Evolutionary conservation across 1,140 invertebrate species (phyloP).

Genomic region (Cryptotermes secundus): DNA sequence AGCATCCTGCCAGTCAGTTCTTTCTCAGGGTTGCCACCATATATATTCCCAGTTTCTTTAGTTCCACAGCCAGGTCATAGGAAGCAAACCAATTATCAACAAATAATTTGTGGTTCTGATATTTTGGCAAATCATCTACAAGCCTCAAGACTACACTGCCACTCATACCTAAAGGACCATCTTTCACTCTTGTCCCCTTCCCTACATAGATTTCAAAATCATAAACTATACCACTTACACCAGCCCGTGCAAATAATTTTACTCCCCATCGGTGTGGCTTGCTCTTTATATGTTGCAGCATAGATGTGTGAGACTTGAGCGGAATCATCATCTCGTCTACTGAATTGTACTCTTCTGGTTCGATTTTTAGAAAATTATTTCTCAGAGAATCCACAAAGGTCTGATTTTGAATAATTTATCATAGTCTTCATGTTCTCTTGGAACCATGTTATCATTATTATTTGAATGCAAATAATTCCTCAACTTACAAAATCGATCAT

Average conservation of each 20-base stretch:
- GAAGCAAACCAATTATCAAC: constrained; percentile 32
- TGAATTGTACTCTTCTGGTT: constrained; percentile 44
- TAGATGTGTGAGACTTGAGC: constrained; percentile 41
- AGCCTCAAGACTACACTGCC: constrained; percentile 27
- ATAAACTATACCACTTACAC: constrained; percentile 37
- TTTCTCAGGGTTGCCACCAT: constrained; percentile 13
- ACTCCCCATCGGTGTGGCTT: constrained; percentile 44
- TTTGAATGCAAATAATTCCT: constrained; percentile 33
- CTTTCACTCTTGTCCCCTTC: constrained; percentile 18
- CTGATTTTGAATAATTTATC: constrained; percentile 35
- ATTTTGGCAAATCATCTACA: background rate
- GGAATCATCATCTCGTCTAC: constrained; percentile 44
- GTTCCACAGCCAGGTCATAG: constrained; percentile 19
- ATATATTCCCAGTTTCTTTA: background rate
- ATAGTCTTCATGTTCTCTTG: constrained; percentile 28
- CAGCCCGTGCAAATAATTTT: constrained; percentile 39
- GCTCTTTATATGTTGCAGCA: constrained; percentile 41
- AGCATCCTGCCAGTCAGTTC: too few species aligned
- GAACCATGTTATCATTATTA: constrained; percentile 31
- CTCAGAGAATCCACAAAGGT: constrained; percentile 37
- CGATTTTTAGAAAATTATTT: too few species aligned
- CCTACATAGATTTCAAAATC: constrained; percentile 40
- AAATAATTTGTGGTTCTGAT: constrained; percentile 14
- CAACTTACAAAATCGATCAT: constrained; percentile 34
- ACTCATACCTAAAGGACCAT: constrained; percentile 15